Conservation (phyloP, 2,797 vertebrate genomes). For the Acridotheres tristis region DNA sequence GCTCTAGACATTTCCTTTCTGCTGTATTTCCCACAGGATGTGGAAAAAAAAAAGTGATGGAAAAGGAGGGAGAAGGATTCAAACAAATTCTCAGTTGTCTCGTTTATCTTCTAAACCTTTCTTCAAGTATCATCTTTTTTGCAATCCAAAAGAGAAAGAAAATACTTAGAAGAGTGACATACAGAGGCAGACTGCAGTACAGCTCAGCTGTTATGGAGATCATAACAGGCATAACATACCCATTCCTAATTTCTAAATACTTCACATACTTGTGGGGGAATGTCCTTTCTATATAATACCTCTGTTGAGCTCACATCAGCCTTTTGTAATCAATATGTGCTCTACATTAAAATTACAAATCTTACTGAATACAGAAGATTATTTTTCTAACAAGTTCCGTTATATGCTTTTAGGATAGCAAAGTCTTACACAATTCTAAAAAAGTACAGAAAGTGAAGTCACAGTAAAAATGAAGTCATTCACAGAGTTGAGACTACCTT, state of each 20-base stretch:
- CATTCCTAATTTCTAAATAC: background rate
- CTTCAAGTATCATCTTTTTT: background rate
- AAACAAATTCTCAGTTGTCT: background rate
- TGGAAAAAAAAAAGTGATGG: background rate
- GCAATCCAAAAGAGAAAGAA: background rate
- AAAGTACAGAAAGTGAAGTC: conserved; percentile 12
- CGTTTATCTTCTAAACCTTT: background rate
- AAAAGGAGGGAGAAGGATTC: background rate
- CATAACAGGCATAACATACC: background rate
- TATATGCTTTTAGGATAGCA: background rate
- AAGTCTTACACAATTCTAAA: conserved; percentile 4
- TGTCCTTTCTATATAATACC: background rate
- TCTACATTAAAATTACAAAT: background rate
- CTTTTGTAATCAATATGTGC: background rate
- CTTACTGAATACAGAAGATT: background rate
- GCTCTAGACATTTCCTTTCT: background rate
- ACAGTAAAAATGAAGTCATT: conserved; percentile 36
- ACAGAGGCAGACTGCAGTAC: background rate
- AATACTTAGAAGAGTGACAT: background rate
- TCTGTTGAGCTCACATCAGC: background rate
- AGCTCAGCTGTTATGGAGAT: background rate
- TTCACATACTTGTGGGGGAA: background rate
- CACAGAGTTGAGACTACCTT: background rate
- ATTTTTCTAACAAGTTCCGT: background rate
- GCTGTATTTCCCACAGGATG: background rate